Evolutionary conservation across 2,888 invertebrate species (phyloP).

Genomic region (Cephonodes hylas): DNA sequence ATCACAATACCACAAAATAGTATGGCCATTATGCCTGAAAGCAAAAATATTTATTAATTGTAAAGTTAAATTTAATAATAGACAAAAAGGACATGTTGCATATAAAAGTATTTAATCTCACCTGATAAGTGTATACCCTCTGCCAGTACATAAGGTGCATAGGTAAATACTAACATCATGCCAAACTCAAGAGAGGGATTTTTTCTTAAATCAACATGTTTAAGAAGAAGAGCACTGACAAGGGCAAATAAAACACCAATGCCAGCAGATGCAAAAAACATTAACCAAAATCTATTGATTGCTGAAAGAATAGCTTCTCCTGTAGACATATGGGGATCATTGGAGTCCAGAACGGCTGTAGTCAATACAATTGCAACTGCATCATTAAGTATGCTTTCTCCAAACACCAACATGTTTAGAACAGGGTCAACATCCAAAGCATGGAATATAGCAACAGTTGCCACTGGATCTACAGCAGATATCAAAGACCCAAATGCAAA

Average conservation of each 20-base stretch:
- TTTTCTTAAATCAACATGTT: conserved; percentile 97
- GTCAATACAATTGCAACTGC: conserved; percentile 99
- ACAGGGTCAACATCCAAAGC: conserved; percentile 98
- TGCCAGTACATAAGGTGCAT: conserved; percentile 98
- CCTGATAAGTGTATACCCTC: conserved; percentile 97
- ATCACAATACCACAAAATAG: conserved; percentile 99
- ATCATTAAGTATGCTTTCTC: conserved; percentile 96
- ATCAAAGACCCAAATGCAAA: conserved; percentile 99
- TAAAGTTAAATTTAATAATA: background rate
- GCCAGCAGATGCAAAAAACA: conserved; percentile 99
- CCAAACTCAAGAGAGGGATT: conserved; percentile 99
- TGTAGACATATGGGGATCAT: conserved; percentile 83
- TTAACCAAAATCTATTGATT: conserved; percentile 93
- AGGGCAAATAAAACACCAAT: conserved; percentile 97
- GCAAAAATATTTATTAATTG: background rate
- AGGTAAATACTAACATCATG: conserved; percentile 98
- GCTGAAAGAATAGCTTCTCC: conserved; percentile 93
- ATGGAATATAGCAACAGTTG: conserved; percentile 99
- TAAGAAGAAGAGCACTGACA: conserved; percentile 93
- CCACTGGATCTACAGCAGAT: conserved; percentile 99
- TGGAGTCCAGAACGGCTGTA: conserved; percentile 89
- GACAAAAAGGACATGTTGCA: background rate
- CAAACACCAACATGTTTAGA: conserved; percentile 99
- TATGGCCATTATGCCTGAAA: conserved; percentile 97
- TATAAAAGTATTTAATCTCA: conserved; percentile 45